Evolutionary conservation across 2,888 invertebrate species (phyloP), one percentile per base, ranked within the genome.

Genomic region (Leptarthrus brevirostris): DNA sequence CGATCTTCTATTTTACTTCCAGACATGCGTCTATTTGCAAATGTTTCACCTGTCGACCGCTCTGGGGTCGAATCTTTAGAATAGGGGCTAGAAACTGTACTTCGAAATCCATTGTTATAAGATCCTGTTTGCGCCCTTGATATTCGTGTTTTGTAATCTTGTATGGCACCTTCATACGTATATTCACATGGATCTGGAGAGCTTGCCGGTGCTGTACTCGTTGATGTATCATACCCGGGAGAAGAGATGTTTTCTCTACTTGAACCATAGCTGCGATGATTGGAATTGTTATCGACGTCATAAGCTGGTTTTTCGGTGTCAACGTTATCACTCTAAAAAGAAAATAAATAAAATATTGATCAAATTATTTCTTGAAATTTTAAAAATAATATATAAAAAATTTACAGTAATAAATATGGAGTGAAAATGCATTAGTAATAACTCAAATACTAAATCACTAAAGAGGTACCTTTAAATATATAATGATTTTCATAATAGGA

Each of bases 131-230:
- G 74, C 30, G 89, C 88, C 79, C 88, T 87, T 44, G 90, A 89
- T 79, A 91, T 93, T 78, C 93, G 88, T 69, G 93, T 92, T 79
- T 94, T 92, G 84, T 95, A 95, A 79, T 93, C 92, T 81, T 94
- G 92, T 79, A 94, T 94, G 79, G 94, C 94, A 79, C 93, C 91
- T 84, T 95, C 94, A 83, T 94, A 95, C 0, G 94, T 94, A 84
- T 94, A 94, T 83, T 94, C 93, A 80, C 92, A 89, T 34, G 90
- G 89, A 83, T 91, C 90, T 1, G 91, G 90, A 53, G 91, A 90
- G 81, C 89, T 90, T 78, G 89, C 88, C 52, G 90, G 90, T 78
- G 89, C 90, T 72, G 90, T 90, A 79, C 89, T 91, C 77, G 89
- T 90, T 78, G 89, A 89, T 40, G 90, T 90, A 80, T 91, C 91